A percentile compares a stretch with the other conserved stretches of the same genome.
Evolutionary conservation across 2,113 vertebrate genomes (phyloP).

Genomic region (Proterorhinus semilunaris): DNA sequence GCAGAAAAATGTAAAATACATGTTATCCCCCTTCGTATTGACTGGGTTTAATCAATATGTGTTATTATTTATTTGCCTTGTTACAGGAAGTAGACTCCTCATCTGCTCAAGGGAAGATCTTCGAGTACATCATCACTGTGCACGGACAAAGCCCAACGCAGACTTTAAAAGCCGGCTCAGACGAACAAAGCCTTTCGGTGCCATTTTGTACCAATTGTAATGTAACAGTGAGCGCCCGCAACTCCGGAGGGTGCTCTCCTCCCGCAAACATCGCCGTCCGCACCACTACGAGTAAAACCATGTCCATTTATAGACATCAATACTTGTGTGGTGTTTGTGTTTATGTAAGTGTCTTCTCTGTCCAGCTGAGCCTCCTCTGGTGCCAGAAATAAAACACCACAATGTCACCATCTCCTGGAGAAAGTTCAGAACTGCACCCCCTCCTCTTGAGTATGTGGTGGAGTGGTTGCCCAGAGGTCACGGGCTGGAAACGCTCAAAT

Average conservation of each 20-base stretch:
- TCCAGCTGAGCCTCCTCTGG: conserved; percentile 22
- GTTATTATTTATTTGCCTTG: conserved; percentile 17
- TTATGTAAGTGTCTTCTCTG: background rate
- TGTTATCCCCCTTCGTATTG: too few species aligned
- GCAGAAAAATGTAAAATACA: too few species aligned
- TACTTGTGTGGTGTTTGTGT: background rate
- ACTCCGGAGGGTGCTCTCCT: conserved; percentile 73
- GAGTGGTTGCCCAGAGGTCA: conserved; percentile 67
- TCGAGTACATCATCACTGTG: conserved; percentile 55
- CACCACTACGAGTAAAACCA: conserved; percentile 49
- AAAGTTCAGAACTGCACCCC: conserved; percentile 24
- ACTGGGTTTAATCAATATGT: background rate
- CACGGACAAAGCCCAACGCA: background rate
- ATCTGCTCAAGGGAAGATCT: conserved; percentile 66
- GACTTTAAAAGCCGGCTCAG: background rate
- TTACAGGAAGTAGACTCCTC: conserved; percentile 54
- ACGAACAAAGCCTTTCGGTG: background rate
- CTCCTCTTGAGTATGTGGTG: conserved; percentile 45
- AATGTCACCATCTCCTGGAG: conserved; percentile 73
- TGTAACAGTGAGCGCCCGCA: conserved; percentile 63
- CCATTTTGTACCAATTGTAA: conserved; percentile 49
- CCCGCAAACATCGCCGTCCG: conserved; percentile 47
- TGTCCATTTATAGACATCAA: background rate
- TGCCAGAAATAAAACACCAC: conserved; percentile 19
- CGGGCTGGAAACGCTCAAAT: conserved; percentile 48